Percentiles rank a stretch among this genome's conserved stretches.
phyloP scores from a whole-genome alignment of 2,888 invertebrate genomes.

The Cylloceria caligata region DNA sequence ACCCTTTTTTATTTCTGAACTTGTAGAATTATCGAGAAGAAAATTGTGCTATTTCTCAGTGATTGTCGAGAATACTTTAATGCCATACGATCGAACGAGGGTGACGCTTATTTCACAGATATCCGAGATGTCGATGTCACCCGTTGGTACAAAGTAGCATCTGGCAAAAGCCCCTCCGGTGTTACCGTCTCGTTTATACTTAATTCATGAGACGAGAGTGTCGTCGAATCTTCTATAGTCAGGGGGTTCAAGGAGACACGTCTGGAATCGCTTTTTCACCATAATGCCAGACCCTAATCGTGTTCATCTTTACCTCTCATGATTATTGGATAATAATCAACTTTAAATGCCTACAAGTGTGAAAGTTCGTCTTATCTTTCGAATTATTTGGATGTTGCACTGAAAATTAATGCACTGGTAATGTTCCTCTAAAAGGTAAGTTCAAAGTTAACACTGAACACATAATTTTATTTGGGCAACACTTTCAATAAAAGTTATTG shows the following conservation, averaged over 20 bases:
- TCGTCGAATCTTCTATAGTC: slow-evolving; percentile 18
- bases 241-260: slow-evolving; percentile 32
- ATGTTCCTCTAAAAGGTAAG: neutral
- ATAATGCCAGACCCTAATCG: slow-evolving; percentile 21
- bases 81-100: slow-evolving; percentile 15
- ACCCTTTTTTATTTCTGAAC: neutral
- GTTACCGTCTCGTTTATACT: slow-evolving; percentile 53
- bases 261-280: slow-evolving; percentile 30
- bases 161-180: slow-evolving; percentile 27
- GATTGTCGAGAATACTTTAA: slow-evolving; percentile 20
- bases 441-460: no score
- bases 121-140: slow-evolving; percentile 36
- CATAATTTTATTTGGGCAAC: no score
- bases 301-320: slow-evolving; percentile 28
- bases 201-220: slow-evolving; percentile 63
- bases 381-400: neutral
- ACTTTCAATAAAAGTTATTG: no score
- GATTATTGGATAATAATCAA: slow-evolving; percentile 33
- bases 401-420: slow-evolving; percentile 4
- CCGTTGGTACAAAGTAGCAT: slow-evolving; percentile 41
- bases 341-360: neutral
- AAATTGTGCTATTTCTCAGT: slow-evolving; percentile 15
- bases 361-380: neutral
- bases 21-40: slow-evolving; percentile 39
- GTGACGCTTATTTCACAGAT: slow-evolving; percentile 44